Base-by-base conservation (phyloP, 2,113 vertebrate genomes). In the Cebidichthys violaceus region DNA sequence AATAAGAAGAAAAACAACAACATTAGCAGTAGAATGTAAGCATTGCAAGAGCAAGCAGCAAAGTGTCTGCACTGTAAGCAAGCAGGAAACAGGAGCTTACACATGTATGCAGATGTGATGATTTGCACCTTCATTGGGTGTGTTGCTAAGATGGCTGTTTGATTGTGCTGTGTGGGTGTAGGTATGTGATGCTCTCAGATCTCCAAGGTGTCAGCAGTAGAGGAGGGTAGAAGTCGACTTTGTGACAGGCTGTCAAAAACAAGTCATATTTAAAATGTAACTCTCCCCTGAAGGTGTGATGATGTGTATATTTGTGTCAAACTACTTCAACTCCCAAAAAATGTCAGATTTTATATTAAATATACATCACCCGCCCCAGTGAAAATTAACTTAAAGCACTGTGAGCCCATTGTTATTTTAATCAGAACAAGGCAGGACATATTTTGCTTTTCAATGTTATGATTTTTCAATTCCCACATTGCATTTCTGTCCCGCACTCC, bases 231-330 rank as follows among this genome's bases (percentile, higher is more conserved):
- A 81, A n/a, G 60, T 52, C 39, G 43, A 83, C 68, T 77, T 13
- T 75, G 79, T 86, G 79, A 74, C 84, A 82, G 75, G 33, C 41
- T 75, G 80, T 83, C 85, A 79, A 18, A 61, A 72, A 60, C 31
- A 33, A 70, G 65, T 77, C 79, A 60, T 29, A 75, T 70, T 20
- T 22, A 13, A 66, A 57, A n/a, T 66, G 61, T 57, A 39, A 65
- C 52, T 37, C 29, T 45, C 60, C 52, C 47, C 41, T 86, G 68
- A 76, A 72, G 24, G 9, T 59, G 9, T 72, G 27, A 70, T 35
- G 39, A 43, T 29, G 57, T 62, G 6, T 69, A 35, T 47, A 20
- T 52, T 22, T 35, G 20, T 59, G 71, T 79, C 45, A 57, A 50
- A 76, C 59, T 50, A 54, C 41, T 67, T 81, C 7, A 75, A 35